Conservation (phyloP, 2,888 invertebrate species). For the Ethmia dodecea region DNA sequence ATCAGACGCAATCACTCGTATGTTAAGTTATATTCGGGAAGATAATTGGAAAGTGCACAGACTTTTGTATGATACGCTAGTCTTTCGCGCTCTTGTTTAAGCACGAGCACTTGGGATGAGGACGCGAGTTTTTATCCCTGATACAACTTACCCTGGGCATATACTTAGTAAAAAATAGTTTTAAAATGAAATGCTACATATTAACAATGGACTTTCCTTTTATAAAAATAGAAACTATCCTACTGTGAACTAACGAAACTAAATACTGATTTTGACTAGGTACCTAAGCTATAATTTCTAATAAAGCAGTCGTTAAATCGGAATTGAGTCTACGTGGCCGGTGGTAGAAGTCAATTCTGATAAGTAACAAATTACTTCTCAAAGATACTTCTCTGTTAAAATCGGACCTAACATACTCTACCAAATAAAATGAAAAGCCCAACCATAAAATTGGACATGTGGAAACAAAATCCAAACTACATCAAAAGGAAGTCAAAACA, state of each 20-base stretch:
- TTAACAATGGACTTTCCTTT: background rate
- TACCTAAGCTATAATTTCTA: too few species aligned
- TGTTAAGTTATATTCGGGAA: conserved; percentile 31
- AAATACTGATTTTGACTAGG: background rate
- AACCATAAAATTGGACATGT: too few species aligned
- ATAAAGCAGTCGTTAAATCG: conserved; percentile 32
- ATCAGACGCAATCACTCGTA: too few species aligned
- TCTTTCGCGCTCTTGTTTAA: conserved; percentile 21
- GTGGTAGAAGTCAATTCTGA: conserved; percentile 42
- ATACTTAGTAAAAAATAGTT: conserved; percentile 2
- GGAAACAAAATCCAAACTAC: too few species aligned
- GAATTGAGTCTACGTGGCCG: conserved; percentile 63
- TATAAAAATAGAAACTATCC: conserved; percentile 4
- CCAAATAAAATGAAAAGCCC: too few species aligned
- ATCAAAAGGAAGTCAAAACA: too few species aligned
- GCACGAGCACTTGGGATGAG: conserved; percentile 30
- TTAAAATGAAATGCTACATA: background rate
- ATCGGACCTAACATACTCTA: too few species aligned
- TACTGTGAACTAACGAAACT: conserved; percentile 1
- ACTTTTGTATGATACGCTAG: conserved; percentile 17
- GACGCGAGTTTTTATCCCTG: conserved; percentile 60
- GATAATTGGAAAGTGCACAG: conserved; percentile 49
- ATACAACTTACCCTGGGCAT: conserved; percentile 19
- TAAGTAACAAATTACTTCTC: conserved; percentile 27
- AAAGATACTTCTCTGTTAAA: conserved; percentile 20